These are phyloP conservation scores for Enteromius radiatus DNA, from an alignment of 2,797 vertebrate species.

Conservation along the genomic window DNA sequence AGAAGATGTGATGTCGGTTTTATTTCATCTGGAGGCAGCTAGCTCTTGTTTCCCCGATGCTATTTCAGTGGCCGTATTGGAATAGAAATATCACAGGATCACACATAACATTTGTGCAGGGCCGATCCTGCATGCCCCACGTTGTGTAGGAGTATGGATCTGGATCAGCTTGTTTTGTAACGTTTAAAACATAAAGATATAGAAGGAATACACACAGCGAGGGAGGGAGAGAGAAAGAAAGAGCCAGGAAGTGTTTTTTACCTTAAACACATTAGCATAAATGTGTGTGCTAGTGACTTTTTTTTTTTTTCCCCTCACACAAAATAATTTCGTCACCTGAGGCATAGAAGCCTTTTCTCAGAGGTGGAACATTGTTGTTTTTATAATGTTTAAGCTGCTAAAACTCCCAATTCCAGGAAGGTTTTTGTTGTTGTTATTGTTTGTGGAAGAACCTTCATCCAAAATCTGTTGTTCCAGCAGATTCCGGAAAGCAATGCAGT, in stretches of 20 bases:
- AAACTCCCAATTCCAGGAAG: slow-evolving; percentile 32
- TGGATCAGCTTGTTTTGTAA: slow-evolving; percentile 51
- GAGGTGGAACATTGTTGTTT: not conserved
- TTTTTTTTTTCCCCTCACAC: not conserved
- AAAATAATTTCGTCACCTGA: not conserved
- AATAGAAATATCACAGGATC: slow-evolving; percentile 38
- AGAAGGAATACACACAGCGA: not conserved
- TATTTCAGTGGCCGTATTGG: slow-evolving; percentile 30
- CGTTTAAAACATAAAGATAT: slow-evolving; percentile 53
- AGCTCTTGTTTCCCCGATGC: slow-evolving; percentile 25
- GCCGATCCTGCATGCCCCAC: not conserved
- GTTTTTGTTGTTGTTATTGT: slow-evolving; percentile 45
- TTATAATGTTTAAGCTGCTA: slow-evolving; percentile 14
- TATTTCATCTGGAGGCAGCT: slow-evolving; percentile 1
- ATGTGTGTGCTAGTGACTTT: not conserved
- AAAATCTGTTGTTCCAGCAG: slow-evolving; percentile 37
- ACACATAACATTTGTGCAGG: slow-evolving; percentile 32
- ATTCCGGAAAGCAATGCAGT: slow-evolving; percentile 63
- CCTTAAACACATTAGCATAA: slow-evolving; percentile 5
- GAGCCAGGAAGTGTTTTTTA: not conserved
- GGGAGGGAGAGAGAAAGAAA: not conserved
- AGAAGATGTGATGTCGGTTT: slow-evolving; percentile 28
- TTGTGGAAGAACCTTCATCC: slow-evolving; percentile 40
- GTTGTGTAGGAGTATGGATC: slow-evolving; percentile 22
- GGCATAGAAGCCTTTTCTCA: not conserved